Base-by-base conservation (phyloP, 2,113 vertebrate species). In the Scytalopus superciliaris region DNA sequence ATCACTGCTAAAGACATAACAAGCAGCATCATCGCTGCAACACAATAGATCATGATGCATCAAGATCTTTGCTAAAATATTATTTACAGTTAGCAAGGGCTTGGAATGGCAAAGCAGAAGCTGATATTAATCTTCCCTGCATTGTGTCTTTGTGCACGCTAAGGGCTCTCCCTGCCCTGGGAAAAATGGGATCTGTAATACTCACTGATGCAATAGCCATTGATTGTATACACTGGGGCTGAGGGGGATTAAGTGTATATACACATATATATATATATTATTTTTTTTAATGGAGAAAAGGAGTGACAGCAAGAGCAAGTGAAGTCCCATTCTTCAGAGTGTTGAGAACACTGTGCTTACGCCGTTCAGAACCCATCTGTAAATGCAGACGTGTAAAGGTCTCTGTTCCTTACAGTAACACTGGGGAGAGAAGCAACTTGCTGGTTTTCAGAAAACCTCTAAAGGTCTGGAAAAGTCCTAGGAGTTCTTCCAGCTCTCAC, bases 11-110 rank as follows among this genome's bases (percentile, higher is more conserved):
- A 97, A 97, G 97, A 97, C 96, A 90, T 90, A 97, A 97, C 97
- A 95, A 97, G 96, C 96, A 96, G 95, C 94, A 97, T 97, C 93
- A 94, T 95, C 27, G 5, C 97, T 97, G 84, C 97, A 87, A 72
- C 83, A 96, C 96, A 97, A 98, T 98, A 97, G 97, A 97, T 98
- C 97, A 97, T 96, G 97, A 97, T 97, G 96, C 90, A 97, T 96
- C 97, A 97, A 82, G 47, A 97, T 97, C 97, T 97, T 97, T 95
- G 96, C 97, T 97, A 94, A 95, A 97, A 97, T 89, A 77, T 97
- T 97, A 97, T 98, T 98, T 98, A 97, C 97, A 96, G 97, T 96
- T 97, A 98, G 90, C 83, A 96, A 94, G 86, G 95, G 79, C 88
- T 79, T 95, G 94, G 96, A 97, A 96, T 83, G 63, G 96, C 93